Conservation (phyloP, 2,113 vertebrate genomes). For the Leptosomus discolor region DNA sequence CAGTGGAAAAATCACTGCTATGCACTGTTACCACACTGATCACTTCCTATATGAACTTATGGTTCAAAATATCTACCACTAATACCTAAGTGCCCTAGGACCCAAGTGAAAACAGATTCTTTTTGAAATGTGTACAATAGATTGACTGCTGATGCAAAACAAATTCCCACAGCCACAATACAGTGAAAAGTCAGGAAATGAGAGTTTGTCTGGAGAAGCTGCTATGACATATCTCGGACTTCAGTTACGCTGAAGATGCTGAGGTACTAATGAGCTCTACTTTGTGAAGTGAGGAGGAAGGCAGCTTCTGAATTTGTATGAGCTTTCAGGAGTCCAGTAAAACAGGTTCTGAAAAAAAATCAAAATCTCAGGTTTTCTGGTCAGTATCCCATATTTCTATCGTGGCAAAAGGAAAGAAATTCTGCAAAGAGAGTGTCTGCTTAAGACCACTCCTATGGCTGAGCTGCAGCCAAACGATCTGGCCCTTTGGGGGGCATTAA, state of each 20-base stretch:
- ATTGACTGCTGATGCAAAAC: slow-evolving; percentile 62
- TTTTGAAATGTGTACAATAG: slow-evolving; percentile 53
- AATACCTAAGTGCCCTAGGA: neutral
- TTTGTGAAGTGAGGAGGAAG: neutral
- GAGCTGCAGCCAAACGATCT: neutral
- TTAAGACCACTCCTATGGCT: neutral
- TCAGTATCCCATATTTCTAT: neutral
- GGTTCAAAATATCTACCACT: neutral
- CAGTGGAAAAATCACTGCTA: neutral
- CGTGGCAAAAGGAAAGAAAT: neutral
- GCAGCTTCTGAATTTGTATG: neutral
- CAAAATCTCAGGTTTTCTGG: neutral
- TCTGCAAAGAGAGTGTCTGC: neutral
- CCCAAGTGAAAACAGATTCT: slow-evolving; percentile 51
- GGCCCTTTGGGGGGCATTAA: neutral
- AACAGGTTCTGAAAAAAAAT: neutral
- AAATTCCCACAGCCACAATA: slow-evolving; percentile 66
- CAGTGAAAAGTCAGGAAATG: slow-evolving; percentile 60
- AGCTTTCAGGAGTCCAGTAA: neutral
- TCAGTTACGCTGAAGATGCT: neutral
- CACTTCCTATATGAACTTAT: neutral
- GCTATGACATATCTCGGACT: slow-evolving; percentile 11
- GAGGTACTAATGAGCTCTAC: neutral
- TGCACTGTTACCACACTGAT: neutral
- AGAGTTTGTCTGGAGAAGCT: slow-evolving; percentile 55